Percentiles rank a stretch among this genome's conserved stretches.
Conservation (phyloP, 1,140 invertebrate species). For the Lithobius niger region DNA sequence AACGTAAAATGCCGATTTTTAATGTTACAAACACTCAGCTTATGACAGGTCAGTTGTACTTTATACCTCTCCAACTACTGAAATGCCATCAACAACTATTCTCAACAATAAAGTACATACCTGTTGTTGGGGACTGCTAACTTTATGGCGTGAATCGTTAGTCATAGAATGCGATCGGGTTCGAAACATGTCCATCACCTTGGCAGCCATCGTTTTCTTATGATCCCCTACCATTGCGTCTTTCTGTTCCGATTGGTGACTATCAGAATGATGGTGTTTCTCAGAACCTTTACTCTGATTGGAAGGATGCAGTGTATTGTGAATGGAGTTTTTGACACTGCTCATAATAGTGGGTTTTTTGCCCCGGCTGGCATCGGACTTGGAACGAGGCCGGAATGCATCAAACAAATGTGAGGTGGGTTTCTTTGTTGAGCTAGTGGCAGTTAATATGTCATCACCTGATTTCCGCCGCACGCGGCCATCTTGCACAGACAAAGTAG, state of each 20-base stretch:
- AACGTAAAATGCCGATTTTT: too few species aligned
- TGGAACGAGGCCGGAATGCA: conserved; percentile 64
- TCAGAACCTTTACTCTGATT: background rate
- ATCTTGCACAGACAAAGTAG: background rate
- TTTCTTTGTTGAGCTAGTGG: conserved; percentile 15
- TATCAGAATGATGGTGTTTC: background rate
- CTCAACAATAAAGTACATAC: too few species aligned
- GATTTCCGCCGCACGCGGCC: conserved; percentile 31
- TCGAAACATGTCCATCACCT: conserved; percentile 79
- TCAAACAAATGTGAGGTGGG: conserved; percentile 47
- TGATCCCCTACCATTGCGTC: conserved; percentile 9
- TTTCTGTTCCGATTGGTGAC: background rate
- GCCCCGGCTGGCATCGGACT: conserved; percentile 54
- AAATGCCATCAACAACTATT: too few species aligned
- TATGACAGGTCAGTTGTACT: too few species aligned
- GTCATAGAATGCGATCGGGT: conserved; percentile 46
- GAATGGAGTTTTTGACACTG: conserved; percentile 60
- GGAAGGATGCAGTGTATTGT: conserved; percentile 26
- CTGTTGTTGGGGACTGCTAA: conserved; percentile 11
- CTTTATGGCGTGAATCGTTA: conserved; percentile 2
- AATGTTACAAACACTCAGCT: too few species aligned
- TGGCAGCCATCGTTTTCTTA: conserved; percentile 32
- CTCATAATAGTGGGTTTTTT: conserved; percentile 55
- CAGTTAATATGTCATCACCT: conserved; percentile 31
- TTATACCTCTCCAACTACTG: too few species aligned